Conservation (phyloP, 2,888 invertebrate genomes). For the Drosophila fulvimacula region DNA sequence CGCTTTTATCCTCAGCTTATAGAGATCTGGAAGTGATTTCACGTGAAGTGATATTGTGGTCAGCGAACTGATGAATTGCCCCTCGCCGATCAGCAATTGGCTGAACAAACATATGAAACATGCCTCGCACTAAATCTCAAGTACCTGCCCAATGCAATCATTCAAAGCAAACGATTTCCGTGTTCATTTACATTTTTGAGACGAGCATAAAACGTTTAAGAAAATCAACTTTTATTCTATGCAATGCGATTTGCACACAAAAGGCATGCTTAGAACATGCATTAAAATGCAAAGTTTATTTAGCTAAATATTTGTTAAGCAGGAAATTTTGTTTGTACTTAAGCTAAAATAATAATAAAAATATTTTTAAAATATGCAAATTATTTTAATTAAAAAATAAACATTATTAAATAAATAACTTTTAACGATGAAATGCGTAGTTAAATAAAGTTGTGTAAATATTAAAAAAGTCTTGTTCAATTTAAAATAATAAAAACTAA, state of each 20-base stretch:
- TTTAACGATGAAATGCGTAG: not conserved
- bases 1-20: slow-evolving; percentile 19
- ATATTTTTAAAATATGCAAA: not conserved
- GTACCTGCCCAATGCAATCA: slow-evolving; percentile 21
- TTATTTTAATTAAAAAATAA: not conserved
- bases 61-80: slow-evolving; percentile 32
- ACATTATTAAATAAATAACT: not conserved
- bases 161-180: slow-evolving; percentile 38
- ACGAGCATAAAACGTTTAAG: slow-evolving; percentile 10
- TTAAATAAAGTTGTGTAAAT: too few relatives aligned
- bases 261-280: slow-evolving; percentile 17
- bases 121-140: slow-evolving; percentile 1
- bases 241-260: slow-evolving; percentile 35
- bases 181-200: slow-evolving; percentile 19
- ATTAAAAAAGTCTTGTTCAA: too few relatives aligned
- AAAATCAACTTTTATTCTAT: not conserved
- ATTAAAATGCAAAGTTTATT: slow-evolving; percentile 10
- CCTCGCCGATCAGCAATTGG: not conserved
- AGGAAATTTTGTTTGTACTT: not conserved
- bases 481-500: too few relatives aligned
- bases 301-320: slow-evolving; percentile 1
- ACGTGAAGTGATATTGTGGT: slow-evolving; percentile 27
- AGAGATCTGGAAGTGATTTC: slow-evolving; percentile 9
- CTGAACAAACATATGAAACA: slow-evolving; percentile 8
- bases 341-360: not conserved